These are phyloP conservation scores for Caenorhabditis elegans DNA, from an alignment of 1,140 invertebrate genomes.

Conservation along the genomic window DNA sequence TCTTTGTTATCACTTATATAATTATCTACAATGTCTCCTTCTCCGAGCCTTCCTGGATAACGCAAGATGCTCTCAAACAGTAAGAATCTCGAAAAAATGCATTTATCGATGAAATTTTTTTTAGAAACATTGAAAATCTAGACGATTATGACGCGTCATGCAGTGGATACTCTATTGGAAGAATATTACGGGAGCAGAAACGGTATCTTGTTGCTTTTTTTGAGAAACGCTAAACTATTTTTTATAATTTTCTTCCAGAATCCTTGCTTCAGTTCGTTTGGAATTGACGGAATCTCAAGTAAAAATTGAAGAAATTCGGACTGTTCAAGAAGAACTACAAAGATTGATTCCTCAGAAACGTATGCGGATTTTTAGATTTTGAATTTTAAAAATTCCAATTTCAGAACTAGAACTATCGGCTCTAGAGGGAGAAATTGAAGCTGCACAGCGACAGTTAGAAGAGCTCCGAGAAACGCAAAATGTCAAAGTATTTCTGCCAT, in stretches of 20 bases:
- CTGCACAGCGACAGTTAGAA: conserved; percentile 28
- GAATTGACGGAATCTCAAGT: conserved; percentile 23
- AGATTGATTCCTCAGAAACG: conserved; percentile 44
- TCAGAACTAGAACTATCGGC: conserved; percentile 36
- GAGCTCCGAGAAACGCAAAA: conserved; percentile 57
- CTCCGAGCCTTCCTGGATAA: not conserved
- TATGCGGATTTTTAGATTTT: not conserved
- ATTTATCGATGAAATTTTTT: not conserved
- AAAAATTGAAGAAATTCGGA: conserved; percentile 45
- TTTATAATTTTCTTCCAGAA: not conserved
- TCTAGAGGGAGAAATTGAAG: conserved; percentile 41
- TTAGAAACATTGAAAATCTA: not conserved
- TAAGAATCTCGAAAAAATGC: not conserved
- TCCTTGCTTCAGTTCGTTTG: conserved; percentile 32
- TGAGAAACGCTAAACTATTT: too few species aligned
- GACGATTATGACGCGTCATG: not conserved
- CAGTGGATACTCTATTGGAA: not conserved
- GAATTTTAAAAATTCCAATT: not conserved
- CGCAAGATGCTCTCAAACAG: not conserved
- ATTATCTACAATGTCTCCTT: not conserved
- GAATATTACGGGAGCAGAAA: not conserved
- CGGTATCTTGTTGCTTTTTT: not conserved
- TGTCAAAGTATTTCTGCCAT: conserved; percentile 56
- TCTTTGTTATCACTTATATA: not conserved
- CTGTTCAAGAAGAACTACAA: conserved; percentile 31